Evolutionary conservation across 2,888 invertebrate species (phyloP), one percentile per base, ranked within the genome.

Genomic region (Drosophila falleni): DNA sequence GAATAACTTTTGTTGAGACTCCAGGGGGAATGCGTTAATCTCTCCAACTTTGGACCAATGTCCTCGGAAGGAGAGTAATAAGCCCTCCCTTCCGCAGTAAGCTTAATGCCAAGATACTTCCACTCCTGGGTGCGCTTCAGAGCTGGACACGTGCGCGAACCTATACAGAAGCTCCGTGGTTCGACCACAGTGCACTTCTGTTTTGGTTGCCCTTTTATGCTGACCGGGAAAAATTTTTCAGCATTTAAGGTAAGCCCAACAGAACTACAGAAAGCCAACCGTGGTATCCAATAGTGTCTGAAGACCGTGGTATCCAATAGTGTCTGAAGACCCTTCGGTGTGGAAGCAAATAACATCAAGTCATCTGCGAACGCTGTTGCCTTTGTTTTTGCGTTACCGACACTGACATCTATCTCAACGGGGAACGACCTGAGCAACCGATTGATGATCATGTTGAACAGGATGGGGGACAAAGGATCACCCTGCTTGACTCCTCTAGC

Each of bases 351-450:
- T 0, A 65, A 51, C 31, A 65, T 23, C 37, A 65, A 29, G 39
- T 65, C 58, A 19, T 65, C 58, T 53, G 65, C 58, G 56, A 58
- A 65, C 9, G 58, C 53, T 46, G 53, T 59, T 6, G 47, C 47
- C 10, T 55, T 49, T 58, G 37, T 64, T 13, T 9, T 50, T n/a
- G 49, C 50, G 16, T 39, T n/a, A 8, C 62, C 54, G 19, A 62
- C 50, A n/a, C 10, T 42, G 29, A 54, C 66, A 60, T 60, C 54
- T 37, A 60, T 60, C 16, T 51, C 58, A 1, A 13, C 10, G 49
- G 66, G 49, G 1, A 66, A 41, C 15, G 65, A 35, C 31, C 51
- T 46, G 35, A 65, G 46, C 16, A 61, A 61, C 8, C 39, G 56
- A 46, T 55, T 54, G n/a, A 62, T 49, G 62, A 62, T 37, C 54